Evolutionary conservation across 2,797 vertebrate species (phyloP), one percentile per base, ranked within the genome.

Genomic region (Anas acuta): DNA sequence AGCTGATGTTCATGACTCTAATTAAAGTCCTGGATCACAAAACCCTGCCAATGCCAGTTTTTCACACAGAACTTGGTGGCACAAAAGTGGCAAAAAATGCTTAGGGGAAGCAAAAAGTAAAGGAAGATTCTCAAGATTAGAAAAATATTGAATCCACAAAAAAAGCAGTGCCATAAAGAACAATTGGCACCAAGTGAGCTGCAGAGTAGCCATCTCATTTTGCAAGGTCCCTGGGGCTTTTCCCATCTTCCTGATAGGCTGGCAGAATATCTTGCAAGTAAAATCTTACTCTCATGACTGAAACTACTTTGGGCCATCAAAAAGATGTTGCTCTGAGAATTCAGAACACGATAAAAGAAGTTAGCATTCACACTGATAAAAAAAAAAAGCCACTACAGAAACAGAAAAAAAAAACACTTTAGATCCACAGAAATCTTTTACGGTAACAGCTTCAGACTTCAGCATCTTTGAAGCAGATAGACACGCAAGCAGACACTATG

Each of bases 21-120:
- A 90, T 28, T 82, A n/a, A 58, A 90, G 70, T 57, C 70, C 70
- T 39, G 70, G 73, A 78, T 58, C 35, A 90, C 76, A 94, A 51
- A 89, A 13, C 30, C 11, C 33, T 86, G 54, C 33, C 87, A 39
- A 5, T 2, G 4, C 35, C 70, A 57, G 32, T 33, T 83, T 87
- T 71, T 45, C 82, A 78, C 61, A 74, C 26, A 32, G 32, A 72
- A 5, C 51, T 33, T 70, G 20, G 13, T 86, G 12, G 35, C 85
- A 65, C 18, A 45, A 16, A 94, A 83, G 26, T 26, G 13, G 26
- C 53, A 83, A 71, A 35, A 75, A 65, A 81, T 4, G 7, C 45
- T 8, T 45, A 22, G 33, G 69, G 37, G 62, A 87, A 51, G 25
- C 9, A 77, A 64, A 72, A 72, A 71, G 45, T 7, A 9, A 60